Evolutionary conservation across 2,113 vertebrate genomes (phyloP), one percentile per base, ranked within the genome.

Genomic region (Leucoraja erinaceus): DNA sequence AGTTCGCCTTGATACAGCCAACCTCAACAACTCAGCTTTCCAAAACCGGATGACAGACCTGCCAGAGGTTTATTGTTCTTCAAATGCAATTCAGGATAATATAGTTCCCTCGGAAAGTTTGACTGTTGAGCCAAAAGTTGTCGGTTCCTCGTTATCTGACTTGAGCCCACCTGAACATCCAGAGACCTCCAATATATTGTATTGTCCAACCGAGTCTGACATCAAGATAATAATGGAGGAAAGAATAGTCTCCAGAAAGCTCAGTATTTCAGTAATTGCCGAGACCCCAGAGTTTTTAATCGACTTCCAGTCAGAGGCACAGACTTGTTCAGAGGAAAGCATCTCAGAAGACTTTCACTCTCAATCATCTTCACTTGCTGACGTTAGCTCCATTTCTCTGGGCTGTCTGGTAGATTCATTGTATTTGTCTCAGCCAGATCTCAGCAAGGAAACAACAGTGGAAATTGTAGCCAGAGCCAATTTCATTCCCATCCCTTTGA

Each of bases 241-340:
- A 28, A 33, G 59, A 88, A 63, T 10, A 63, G n/a, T 94, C 25
- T 3, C 91, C 54, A 72, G 96, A 81, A 97, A 97, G 77, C 94
- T 94, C 78, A 98, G 97, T 93, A 96, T 97, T 94, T 95, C 96
- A 11, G 95, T 95, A 90, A 97, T 97, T 0, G 92, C 95, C 0
- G 95, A 97, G 84, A 96, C 96, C 70, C 95, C 96, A 0, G 96
- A 96, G 66, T 94, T 97, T 4, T 95, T 63, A 88, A 63, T 88
- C 18, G 83, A 33, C 59, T 63, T 88, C 59, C 59, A 88, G 28
- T 63, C 83, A 20, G 83, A 88, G 28, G 18, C 59, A 7, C 14
- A 61, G 83, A 0, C 92, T 93, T 0, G 75, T 93, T 5, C 94
- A 94, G 1, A 93, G 91, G 16, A 16, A 0, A 12, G 38, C 93